Percentiles rank a stretch among this genome's conserved stretches.
These are phyloP conservation scores for Dolichoris vasculosae DNA, from an alignment of 1,140 invertebrate genomes.

Conservation along the genomic window DNA sequence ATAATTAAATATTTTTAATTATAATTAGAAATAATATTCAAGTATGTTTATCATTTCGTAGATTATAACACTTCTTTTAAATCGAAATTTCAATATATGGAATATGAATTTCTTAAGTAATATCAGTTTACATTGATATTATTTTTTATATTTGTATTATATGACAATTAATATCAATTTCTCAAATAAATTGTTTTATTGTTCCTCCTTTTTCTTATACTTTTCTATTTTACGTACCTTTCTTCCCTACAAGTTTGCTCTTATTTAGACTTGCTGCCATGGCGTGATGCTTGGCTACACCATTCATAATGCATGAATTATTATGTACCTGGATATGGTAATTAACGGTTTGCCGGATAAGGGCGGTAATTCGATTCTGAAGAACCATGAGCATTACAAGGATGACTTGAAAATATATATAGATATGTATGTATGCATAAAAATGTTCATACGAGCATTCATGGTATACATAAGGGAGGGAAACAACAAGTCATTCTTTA, in stretches of 20 bases:
- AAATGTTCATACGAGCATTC: not conserved
- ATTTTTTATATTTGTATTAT: no score
- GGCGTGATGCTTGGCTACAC: constrained; percentile 36
- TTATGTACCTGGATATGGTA: constrained; percentile 52
- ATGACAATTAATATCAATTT: no score
- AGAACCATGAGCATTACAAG: constrained; percentile 45
- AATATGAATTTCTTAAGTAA: no score
- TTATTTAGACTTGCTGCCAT: not conserved
- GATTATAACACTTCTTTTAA: no score
- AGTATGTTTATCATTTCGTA: no score
- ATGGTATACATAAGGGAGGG: not conserved
- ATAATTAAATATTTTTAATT: no score
- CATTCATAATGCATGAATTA: constrained; percentile 56
- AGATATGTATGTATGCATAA: not conserved
- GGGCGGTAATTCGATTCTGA: constrained; percentile 47
- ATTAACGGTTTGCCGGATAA: constrained; percentile 51
- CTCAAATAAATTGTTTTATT: not conserved
- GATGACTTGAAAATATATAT: constrained; percentile 22
- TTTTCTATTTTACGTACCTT: not conserved
- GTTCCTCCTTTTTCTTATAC: not conserved
- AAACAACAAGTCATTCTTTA: not conserved
- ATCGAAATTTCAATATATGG: no score
- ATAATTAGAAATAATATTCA: no score
- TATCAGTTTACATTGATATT: no score
- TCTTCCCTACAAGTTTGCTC: not conserved